phyloP scores from a whole-genome alignment of 2,113 vertebrate genomes.

The Apodemus speciosus region DNA sequence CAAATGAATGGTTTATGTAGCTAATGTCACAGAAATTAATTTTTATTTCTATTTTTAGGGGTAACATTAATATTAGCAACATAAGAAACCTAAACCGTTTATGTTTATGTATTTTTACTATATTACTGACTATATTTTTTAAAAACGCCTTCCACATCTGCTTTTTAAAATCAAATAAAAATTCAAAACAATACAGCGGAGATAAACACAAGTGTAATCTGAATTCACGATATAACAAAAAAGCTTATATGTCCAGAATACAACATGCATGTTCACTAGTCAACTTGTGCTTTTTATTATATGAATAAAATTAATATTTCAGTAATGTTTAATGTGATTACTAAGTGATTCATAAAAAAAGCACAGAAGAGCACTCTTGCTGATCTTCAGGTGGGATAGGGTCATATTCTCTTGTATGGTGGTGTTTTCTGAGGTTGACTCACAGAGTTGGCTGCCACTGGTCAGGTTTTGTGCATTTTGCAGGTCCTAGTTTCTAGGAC shows the following conservation, averaged over 20 bases:
- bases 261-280: background rate
- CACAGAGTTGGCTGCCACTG: background rate
- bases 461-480: background rate
- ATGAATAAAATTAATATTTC: background rate
- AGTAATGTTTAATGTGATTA: background rate
- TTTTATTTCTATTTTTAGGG: background rate
- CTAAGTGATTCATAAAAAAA: background rate
- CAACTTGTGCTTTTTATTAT: background rate
- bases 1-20: background rate
- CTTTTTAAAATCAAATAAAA: background rate
- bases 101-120: background rate
- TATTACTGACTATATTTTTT: background rate
- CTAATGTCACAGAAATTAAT: background rate
- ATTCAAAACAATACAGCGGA: background rate
- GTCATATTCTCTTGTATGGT: background rate
- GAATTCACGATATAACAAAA: conserved; percentile 2
- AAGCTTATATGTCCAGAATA: background rate
- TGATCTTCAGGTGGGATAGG: background rate
- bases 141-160: background rate
- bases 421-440: background rate
- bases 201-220: background rate
- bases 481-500: conserved; percentile 12
- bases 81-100: background rate
- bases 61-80: background rate
- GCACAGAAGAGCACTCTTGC: background rate